Percentiles rank a stretch among this genome's conserved stretches.
phyloP scores from a whole-genome alignment of 2,113 vertebrate genomes.

The Antigone vipio region DNA sequence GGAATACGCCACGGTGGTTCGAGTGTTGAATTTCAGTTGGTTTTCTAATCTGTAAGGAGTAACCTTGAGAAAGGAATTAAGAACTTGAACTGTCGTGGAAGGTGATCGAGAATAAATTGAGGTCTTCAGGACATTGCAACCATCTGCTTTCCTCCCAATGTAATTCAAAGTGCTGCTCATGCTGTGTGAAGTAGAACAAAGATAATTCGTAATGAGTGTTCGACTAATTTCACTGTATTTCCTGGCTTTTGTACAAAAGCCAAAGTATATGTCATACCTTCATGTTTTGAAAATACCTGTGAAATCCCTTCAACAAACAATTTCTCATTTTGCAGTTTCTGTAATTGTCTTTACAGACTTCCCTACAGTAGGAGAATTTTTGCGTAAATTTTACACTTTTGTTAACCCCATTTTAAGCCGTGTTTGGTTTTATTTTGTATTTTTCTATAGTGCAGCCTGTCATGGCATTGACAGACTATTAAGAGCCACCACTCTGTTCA shows the following conservation, averaged over 20 bases:
- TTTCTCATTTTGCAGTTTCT: not conserved
- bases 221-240: not conserved
- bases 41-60: not conserved
- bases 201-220: not conserved
- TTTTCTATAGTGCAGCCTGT: fast-evolving
- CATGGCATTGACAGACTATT: not conserved
- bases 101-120: fast-evolving
- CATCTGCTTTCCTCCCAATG: not conserved
- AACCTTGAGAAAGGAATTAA: not conserved
- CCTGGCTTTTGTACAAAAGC: not conserved
- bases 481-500: not conserved
- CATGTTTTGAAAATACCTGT: not conserved
- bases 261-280: not conserved
- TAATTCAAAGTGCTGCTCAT: not conserved
- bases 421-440: too few relatives aligned
- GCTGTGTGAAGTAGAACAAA: not conserved
- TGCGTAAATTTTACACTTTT: not conserved
- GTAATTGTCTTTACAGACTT: not conserved
- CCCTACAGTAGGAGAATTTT: not conserved
- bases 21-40: not conserved
- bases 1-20: fast-evolving
- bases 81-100: fast-evolving
- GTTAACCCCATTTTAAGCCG: not conserved
- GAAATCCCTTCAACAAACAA: not conserved
- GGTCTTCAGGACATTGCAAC: not conserved